A percentile compares a stretch with the other conserved stretches of the same genome.
phyloP scores from a whole-genome alignment of 2,888 invertebrate species.

The Torymus texanus region DNA sequence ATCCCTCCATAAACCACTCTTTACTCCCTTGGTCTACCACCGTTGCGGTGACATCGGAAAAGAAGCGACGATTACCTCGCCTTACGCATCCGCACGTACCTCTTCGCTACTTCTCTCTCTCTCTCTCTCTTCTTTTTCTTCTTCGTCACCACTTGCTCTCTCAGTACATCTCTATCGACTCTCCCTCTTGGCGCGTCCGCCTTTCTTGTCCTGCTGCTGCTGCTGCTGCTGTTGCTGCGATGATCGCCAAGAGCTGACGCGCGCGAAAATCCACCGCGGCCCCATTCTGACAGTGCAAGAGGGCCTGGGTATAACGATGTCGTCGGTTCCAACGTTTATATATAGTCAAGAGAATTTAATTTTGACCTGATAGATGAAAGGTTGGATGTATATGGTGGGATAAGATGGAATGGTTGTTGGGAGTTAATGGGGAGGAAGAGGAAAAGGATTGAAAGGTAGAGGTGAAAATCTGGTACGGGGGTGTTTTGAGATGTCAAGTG shows the following conservation, averaged over 20 bases:
- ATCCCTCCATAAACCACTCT: no score
- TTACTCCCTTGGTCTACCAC: neutral
- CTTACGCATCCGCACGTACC: neutral
- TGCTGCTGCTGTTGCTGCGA: neutral
- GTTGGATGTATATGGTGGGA: no score
- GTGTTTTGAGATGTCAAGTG: no score
- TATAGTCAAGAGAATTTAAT: no score
- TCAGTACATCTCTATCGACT: slow-evolving; percentile 7
- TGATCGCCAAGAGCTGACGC: slow-evolving; percentile 67
- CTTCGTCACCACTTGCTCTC: neutral
- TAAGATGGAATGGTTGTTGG: no score
- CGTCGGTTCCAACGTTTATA: no score
- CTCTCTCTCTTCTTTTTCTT: neutral
- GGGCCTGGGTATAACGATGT: no score
- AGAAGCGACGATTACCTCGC: neutral
- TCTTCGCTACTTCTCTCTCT: slow-evolving; percentile 1
- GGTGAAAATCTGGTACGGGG: no score
- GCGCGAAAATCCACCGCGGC: slow-evolving; percentile 64
- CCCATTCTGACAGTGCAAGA: neutral
- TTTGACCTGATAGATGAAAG: no score
- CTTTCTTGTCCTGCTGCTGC: neutral
- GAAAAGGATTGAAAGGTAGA: no score
- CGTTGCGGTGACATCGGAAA: slow-evolving; percentile 32
- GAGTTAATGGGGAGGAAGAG: no score
- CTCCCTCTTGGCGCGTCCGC: neutral